phyloP scores from a whole-genome alignment of 2,888 invertebrate genomes.

The Tipula confusa region DNA sequence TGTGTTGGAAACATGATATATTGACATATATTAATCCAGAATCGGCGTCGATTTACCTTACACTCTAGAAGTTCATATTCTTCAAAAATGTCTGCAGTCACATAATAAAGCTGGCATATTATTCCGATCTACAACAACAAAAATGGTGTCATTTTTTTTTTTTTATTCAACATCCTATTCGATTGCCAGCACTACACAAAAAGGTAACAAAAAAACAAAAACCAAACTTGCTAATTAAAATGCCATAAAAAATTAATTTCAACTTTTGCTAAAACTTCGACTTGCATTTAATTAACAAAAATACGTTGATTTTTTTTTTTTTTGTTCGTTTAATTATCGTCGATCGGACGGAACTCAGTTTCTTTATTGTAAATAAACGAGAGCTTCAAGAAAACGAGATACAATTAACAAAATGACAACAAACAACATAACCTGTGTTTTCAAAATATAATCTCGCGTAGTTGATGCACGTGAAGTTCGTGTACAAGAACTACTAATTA shows the following conservation, averaged over 20 bases:
- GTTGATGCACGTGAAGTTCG: neutral
- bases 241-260: neutral
- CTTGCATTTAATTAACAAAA: conserved; percentile 20
- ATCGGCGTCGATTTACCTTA: too few species aligned
- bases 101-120: too few species aligned
- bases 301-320: too few species aligned
- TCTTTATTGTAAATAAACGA: neutral
- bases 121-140: neutral
- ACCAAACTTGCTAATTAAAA: neutral
- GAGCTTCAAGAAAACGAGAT: neutral
- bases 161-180: neutral
- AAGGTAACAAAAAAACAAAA: neutral
- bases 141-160: neutral
- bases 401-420: neutral
- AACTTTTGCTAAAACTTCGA: neutral
- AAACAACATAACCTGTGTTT: neutral
- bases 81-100: too few species aligned
- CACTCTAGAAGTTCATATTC: too few species aligned
- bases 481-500: neutral
- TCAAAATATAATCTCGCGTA: neutral
- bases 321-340: neutral
- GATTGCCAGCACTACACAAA: neutral
- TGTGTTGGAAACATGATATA: too few species aligned
- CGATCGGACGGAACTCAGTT: conserved; percentile 20
- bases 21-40: too few species aligned